phyloP scores from a whole-genome alignment of 2,888 invertebrate genomes.

The Tinea trinotella region DNA sequence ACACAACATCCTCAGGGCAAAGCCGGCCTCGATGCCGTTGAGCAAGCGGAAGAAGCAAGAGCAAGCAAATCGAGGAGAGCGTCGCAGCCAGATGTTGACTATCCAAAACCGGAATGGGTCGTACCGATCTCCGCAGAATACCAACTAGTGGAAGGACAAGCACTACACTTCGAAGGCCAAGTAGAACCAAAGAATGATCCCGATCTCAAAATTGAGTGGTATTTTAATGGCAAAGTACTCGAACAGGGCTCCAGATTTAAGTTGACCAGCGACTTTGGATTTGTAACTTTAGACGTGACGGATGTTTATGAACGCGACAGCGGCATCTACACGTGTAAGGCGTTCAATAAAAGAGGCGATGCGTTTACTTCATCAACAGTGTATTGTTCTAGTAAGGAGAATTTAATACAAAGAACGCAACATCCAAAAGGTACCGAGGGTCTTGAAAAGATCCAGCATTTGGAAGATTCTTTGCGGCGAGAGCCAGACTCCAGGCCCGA shows the following conservation, averaged over 20 bases:
- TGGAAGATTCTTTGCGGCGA: slow-evolving; percentile 87
- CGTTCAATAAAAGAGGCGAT: slow-evolving; percentile 89
- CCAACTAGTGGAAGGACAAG: slow-evolving; percentile 84
- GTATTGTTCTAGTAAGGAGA: slow-evolving; percentile 85
- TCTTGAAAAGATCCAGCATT: slow-evolving; percentile 89
- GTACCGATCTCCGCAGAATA: slow-evolving; percentile 87
- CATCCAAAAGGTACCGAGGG: slow-evolving; percentile 97
- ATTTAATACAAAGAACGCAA: slow-evolving; percentile 89
- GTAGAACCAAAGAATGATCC: slow-evolving; percentile 96
- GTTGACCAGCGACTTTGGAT: slow-evolving; percentile 95
- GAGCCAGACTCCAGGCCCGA: slow-evolving; percentile 78
- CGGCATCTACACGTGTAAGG: slow-evolving; percentile 94
- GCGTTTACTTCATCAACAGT: slow-evolving; percentile 93
- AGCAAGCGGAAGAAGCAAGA: slow-evolving; percentile 89
- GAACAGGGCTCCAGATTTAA: slow-evolving; percentile 92
- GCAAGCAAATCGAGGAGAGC: slow-evolving; percentile 78
- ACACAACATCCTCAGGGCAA: slow-evolving; percentile 97
- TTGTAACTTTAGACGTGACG: slow-evolving; percentile 92
- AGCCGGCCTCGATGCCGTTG: slow-evolving; percentile 89
- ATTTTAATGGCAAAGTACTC: slow-evolving; percentile 90
- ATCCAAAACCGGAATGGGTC: slow-evolving; percentile 89
- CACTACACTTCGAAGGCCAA: slow-evolving; percentile 93
- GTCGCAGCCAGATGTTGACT: slow-evolving; percentile 81
- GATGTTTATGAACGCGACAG: slow-evolving; percentile 95
- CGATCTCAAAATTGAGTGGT: slow-evolving; percentile 93